Base-by-base conservation (phyloP, 2,797 vertebrate genomes). In the Sebastes matsubarae region DNA sequence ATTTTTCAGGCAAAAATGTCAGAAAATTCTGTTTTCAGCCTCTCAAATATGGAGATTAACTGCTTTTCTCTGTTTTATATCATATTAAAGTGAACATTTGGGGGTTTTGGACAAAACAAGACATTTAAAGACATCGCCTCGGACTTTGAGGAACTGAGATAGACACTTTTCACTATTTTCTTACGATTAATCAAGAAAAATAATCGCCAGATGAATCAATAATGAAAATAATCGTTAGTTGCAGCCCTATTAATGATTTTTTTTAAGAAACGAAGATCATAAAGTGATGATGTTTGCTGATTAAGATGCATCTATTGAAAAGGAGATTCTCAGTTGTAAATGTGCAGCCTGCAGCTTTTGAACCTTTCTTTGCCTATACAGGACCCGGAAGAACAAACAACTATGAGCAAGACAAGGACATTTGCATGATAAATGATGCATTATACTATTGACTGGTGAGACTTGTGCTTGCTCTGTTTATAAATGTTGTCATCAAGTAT, bases 341-440 rank as follows among this genome's bases (percentile, higher is more conserved):
- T 38, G 60, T 64, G 13, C 20, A 72, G 55, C 25, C 34, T n/a
- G 50, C 61, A 75, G 61, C 42, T 30, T 71, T 58, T 60, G 3
- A 72, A 66, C 32, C 72, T 75, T 18, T 72, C 30, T 68, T 75
- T 75, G 30, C 73, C 60, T 72, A n/a, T 72, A 18, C 22, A 78
- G 61, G 57, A 61, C 42, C 57, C 57, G 27, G 70, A 81, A 71
- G 63, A 83, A 68, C 65, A 80, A 66, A 75, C 55, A 30, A 22
- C 24, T 38, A 1, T 24, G 38, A 67, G 38, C 32, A 27, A 32
- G 66, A 87, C 72, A 32, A 14, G 25, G 64, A 57, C 64, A 89
- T 84, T 67, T 42, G 20, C 50, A 54, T 54, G 18, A 54, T n/a
- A 63, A 75, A 66, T 70, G 18, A 77, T 70, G 59, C 46, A 50